phyloP scores from a whole-genome alignment of 2,797 vertebrate genomes.

The Falco concolor region DNA sequence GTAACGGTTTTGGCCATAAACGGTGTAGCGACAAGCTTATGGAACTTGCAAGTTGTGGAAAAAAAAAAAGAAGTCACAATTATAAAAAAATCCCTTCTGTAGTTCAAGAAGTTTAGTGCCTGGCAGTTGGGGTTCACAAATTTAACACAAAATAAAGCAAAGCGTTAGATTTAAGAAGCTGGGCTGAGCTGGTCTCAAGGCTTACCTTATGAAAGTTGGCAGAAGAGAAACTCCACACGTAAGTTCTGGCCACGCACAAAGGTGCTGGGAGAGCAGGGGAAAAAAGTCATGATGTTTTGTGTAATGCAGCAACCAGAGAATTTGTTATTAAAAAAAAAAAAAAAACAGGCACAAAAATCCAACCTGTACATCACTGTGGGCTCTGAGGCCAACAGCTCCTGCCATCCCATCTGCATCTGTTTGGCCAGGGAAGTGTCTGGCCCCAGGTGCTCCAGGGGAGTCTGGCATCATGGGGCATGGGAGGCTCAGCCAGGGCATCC shows the following conservation, averaged over 20 bases:
- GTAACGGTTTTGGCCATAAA: not conserved
- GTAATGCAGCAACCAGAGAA: not conserved
- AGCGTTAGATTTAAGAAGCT: not conserved
- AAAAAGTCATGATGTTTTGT: not conserved
- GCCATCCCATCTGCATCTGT: not conserved
- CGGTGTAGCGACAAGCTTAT: not conserved
- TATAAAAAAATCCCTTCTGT: not conserved
- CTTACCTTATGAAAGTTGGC: not conserved
- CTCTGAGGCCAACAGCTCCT: not conserved
- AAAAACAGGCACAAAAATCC: not conserved
- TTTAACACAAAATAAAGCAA: not conserved
- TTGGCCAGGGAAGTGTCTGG: not conserved
- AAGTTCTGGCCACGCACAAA: not conserved
- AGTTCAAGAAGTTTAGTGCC: not conserved
- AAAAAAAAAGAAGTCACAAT: not conserved
- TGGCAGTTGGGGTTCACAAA: not conserved
- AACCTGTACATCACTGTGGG: fast-evolving
- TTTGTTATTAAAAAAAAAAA: not conserved
- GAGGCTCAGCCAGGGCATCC: not conserved
- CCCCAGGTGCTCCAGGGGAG: not conserved
- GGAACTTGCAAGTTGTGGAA: not conserved
- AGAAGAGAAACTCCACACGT: not conserved
- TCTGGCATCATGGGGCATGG: fast-evolving
- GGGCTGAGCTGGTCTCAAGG: not conserved
- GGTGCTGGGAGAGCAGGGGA: not conserved